Evolutionary conservation across 2,888 invertebrate genomes (phyloP), one percentile per base, ranked within the genome.

Genomic region (Eulithis testata): DNA sequence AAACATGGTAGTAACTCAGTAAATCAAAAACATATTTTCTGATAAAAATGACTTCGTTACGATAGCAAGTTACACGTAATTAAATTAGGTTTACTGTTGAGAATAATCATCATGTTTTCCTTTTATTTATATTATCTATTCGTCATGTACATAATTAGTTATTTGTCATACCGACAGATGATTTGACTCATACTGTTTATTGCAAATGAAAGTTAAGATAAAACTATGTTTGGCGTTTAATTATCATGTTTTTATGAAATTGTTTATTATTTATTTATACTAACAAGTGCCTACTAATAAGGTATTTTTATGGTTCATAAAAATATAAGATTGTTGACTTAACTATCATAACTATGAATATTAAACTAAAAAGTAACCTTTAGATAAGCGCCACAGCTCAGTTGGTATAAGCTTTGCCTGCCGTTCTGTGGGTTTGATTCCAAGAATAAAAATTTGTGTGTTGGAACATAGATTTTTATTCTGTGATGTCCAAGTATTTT

Each of bases 111-210:
- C 56, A 36, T 66, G 62, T 66, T 65, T 55, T 57, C 7, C 4
- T 2, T 52, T 51, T 60, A 51, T 47, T 12, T 49, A 49, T 49
- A 3, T 62, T 65, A 66, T 65, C 44, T 64, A 66, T 67, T 64
- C 66, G 65, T 70, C 68, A 60, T 63, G 60, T 57, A 37, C 36
- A 53, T 56, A 60, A 60, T 66, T 63, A 63, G 43, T 56, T 53
- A 60, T 67, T 67, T 67, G 60, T 67, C 66, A 60, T 60, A 12
- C 49, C 44, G 31, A 62, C 55, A 58, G 49, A 53, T 66, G 56
- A 66, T 68, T 60, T 37, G 49, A 63, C 44, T 31, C 49, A 50
- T 54, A n/a, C 11, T 66, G 64, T 54, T 67, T 70, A 43, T 69
- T 67, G 63, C 55, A 51, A 63, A 66, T 55, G 51, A 62, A 55